phyloP scores from a whole-genome alignment of 2,888 invertebrate genomes.

The Lissonota sp. region DNA sequence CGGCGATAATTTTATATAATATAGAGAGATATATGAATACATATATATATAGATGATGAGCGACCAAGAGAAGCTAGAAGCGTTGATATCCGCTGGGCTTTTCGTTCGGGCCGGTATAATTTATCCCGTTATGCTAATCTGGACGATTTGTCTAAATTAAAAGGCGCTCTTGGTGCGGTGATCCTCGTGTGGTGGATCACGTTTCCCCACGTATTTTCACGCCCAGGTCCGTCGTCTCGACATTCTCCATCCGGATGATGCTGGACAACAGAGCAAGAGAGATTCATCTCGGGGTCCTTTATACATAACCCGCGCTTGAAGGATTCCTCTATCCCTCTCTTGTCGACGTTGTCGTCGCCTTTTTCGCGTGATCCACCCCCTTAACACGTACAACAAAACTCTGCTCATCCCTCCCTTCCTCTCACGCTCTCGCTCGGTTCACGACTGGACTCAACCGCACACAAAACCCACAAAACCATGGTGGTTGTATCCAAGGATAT shows the following conservation, averaged over 20 bases:
- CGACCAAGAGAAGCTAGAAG: slow-evolving; percentile 41
- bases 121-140: slow-evolving; percentile 84
- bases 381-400: background rate
- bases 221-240: slow-evolving; percentile 58
- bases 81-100: slow-evolving; percentile 69
- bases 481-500: slow-evolving; percentile 19
- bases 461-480: slow-evolving; percentile 4
- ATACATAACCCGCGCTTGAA: slow-evolving; percentile 19
- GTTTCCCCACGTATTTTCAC: slow-evolving; percentile 67
- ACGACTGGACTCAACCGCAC: slow-evolving; percentile 50
- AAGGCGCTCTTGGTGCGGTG: slow-evolving; percentile 75
- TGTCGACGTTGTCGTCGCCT: slow-evolving; percentile 15
- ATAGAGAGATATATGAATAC: background rate
- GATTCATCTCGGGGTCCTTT: slow-evolving; percentile 17
- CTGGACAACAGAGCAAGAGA: slow-evolving; percentile 31
- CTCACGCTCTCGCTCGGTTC: slow-evolving; percentile 26
- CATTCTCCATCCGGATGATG: slow-evolving; percentile 8
- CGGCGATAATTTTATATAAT: no score
- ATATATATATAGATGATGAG: background rate
- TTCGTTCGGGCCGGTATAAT: slow-evolving; percentile 80
- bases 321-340: slow-evolving; percentile 51
- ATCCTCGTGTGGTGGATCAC: slow-evolving; percentile 70
- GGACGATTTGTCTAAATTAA: slow-evolving; percentile 84
- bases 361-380: slow-evolving; percentile 58
- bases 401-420: background rate